Evolutionary conservation across 2,888 invertebrate species (phyloP), one percentile per base, ranked within the genome.

Genomic region (Idaea dimidiata): DNA sequence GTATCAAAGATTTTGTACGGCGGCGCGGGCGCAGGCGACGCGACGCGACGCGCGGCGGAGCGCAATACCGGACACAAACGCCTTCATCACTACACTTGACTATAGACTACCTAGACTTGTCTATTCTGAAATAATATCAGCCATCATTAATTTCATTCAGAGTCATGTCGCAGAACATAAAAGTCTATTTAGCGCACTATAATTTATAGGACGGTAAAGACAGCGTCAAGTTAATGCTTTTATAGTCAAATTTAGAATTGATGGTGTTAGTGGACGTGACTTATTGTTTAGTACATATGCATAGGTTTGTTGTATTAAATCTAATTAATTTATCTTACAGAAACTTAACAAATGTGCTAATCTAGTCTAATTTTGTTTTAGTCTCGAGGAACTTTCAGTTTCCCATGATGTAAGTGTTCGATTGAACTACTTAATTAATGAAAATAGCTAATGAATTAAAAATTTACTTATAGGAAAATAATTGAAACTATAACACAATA

Each of bases 1-100:
- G 89, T 91, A 91, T 92, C 91, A 91, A 90, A 89, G 90, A 87
- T 86, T 85, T 84, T 83, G 82, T 86, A 82, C 81, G 24, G 24
- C 24, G 8, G 73, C 83, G 73, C 82, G 79, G 72, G 85, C 83
- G 81, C 81, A 80, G 80, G 82, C n/a, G n/a, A n/a, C n/a, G n/a
- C n/a, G 8, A 73, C 83, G 73, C 82, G 79, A 73, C 80, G 79
- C 77, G 79, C 83, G 79, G 75, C 78, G 81, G 77, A 85, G 82
- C 87, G 84, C 83, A 81, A 78, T 84, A 77, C 89, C 88, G 87
- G 78, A 67, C 69, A 18, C 56, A 6, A 1, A 14, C 57, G 14
- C 18, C 57, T 17, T 32, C 16, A 54, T 53, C 54, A 17, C n/a
- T 24, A 59, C 58, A 31, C n/a, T n/a, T n/a, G n/a, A n/a, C n/a